Conservation (phyloP, 2,797 vertebrate genomes). For the Eurystomus glaucurus region DNA sequence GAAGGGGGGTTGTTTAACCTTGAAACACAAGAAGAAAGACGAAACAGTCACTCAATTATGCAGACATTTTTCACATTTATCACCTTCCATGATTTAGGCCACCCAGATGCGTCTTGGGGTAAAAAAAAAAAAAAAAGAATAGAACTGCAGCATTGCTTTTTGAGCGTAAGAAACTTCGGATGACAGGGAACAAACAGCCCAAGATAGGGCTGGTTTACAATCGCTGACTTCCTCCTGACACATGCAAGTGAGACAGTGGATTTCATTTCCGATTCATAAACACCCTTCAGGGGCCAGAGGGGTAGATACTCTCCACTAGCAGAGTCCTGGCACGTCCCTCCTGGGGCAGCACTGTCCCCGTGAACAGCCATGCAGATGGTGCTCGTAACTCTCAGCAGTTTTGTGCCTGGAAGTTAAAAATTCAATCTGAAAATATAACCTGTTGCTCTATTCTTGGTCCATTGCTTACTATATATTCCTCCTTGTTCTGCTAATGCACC, state of each 20-base stretch:
- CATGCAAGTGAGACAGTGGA: not conserved
- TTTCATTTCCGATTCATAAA: not conserved
- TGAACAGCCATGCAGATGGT: not conserved
- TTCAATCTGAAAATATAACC: not conserved
- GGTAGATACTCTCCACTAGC: not conserved
- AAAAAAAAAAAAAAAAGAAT: not conserved
- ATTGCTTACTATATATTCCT: not conserved
- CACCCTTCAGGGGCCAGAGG: rapidly evolving
- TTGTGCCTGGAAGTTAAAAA: not conserved
- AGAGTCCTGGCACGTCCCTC: not conserved
- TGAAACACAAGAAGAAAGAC: not conserved
- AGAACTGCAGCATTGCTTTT: not conserved
- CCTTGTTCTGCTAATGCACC: not conserved
- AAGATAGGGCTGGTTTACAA: not conserved
- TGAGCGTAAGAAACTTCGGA: not conserved
- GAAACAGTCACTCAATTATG: not conserved
- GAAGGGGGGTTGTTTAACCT: not conserved
- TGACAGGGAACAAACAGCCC: not conserved
- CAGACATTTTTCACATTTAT: not conserved
- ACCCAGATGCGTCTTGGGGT: not conserved
- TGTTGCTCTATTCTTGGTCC: not conserved
- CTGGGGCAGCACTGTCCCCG: not conserved
- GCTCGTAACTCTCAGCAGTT: not conserved
- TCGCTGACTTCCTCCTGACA: not conserved
- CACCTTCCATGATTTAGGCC: not conserved